A percentile compares a stretch with the other conserved stretches of the same genome.
Evolutionary conservation across 2,888 invertebrate species (phyloP).

Genomic region (Schizotus pectinicornis): DNA sequence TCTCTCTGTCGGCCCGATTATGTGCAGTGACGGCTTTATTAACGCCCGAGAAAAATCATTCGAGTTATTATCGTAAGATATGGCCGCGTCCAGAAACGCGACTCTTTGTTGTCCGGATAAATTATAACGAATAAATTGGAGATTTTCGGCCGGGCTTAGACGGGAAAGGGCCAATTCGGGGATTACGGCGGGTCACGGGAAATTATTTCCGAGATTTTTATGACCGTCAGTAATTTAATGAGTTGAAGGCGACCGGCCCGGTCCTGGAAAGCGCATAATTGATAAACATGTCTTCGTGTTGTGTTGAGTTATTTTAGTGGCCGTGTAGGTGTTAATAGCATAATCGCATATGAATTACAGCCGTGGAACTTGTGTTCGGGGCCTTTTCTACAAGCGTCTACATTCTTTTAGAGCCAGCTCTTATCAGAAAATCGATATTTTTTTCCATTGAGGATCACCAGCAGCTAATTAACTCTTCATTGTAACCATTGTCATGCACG

Average conservation of each 20-base stretch:
- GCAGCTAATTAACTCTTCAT: too few species aligned
- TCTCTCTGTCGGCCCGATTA: constrained; percentile 47
- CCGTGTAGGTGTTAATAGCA: constrained; percentile 43
- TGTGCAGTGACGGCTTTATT: constrained; percentile 49
- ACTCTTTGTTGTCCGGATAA: constrained; percentile 27
- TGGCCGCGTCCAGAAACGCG: constrained; percentile 29
- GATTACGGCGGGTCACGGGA: too few species aligned
- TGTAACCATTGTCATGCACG: too few species aligned
- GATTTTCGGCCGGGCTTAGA: constrained; percentile 7
- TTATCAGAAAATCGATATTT: constrained; percentile 3
- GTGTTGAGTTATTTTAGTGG: constrained; percentile 35
- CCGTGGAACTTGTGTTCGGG: constrained; percentile 27
- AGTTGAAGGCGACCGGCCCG: constrained; percentile 4
- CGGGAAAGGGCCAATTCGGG: not conserved
- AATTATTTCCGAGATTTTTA: not conserved
- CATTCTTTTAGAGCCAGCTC: constrained; percentile 20
- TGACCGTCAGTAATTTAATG: not conserved
- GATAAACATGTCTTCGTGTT: constrained; percentile 38
- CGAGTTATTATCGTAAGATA: constrained; percentile 43
- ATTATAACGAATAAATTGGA: constrained; percentile 30
- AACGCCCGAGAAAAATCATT: constrained; percentile 39
- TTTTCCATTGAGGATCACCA: too few species aligned
- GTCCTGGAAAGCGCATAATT: constrained; percentile 34
- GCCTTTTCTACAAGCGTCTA: constrained; percentile 24
- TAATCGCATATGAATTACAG: constrained; percentile 43